These are phyloP conservation scores for Heteropelma amictum DNA, from an alignment of 2,888 invertebrate genomes.

Conservation along the genomic window DNA sequence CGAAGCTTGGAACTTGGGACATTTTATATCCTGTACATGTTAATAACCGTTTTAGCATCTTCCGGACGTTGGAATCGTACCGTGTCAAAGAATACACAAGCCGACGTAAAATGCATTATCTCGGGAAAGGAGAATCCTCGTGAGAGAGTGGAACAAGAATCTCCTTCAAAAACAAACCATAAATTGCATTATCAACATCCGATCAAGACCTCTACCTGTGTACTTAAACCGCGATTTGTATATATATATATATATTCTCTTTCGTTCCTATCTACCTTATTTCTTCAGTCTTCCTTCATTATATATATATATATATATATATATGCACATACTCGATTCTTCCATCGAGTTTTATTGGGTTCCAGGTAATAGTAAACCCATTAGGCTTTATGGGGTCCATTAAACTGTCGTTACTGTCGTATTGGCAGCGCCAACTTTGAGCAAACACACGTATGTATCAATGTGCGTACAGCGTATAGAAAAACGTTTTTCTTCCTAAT, in stretches of 20 bases:
- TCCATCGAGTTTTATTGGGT: slow-evolving; percentile 53
- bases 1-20: no score
- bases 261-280: neutral
- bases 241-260: slow-evolving; percentile 1
- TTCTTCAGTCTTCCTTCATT: neutral
- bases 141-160: slow-evolving; percentile 17
- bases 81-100: neutral
- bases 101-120: slow-evolving; percentile 5
- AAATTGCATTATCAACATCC: slow-evolving; percentile 35
- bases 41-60: no score
- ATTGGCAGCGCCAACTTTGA: neutral
- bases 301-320: slow-evolving; percentile 19
- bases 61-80: no score
- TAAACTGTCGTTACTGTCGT: slow-evolving; percentile 53
- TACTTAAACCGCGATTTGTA: slow-evolving; percentile 17
- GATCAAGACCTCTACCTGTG: slow-evolving; percentile 28
- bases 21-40: no score
- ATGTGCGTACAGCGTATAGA: neutral
- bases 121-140: slow-evolving; percentile 11
- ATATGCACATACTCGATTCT: no score
- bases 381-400: slow-evolving; percentile 55
- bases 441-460: neutral
- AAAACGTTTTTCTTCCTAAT: slow-evolving; percentile 20
- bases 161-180: slow-evolving; percentile 30
- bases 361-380: slow-evolving; percentile 52